Base-by-base conservation (phyloP, 2,113 vertebrate genomes). In the Sylvilagus bachmani region DNA sequence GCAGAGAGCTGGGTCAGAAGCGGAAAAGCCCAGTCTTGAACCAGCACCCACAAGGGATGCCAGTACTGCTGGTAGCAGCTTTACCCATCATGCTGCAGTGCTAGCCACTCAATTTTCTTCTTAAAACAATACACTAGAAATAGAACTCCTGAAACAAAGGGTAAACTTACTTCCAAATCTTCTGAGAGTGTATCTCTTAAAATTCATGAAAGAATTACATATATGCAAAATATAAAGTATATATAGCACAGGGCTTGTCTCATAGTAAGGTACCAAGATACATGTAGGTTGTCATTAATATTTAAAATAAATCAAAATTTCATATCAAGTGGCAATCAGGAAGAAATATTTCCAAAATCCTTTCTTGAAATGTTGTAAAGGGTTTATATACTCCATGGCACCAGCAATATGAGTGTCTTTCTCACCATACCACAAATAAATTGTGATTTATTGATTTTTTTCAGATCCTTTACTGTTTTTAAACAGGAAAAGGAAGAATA, bases 91-190 rank as follows among this genome's bases (percentile, higher is more conserved):
- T 44, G 44, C 44, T 44, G 44, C 44, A 6, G 44, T 44, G 44
- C 44, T 44, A 44, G 44, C 38, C 38, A 3, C 38, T 38, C 38
- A 38, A 38, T 86, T 91, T 78, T 77, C 29, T 79, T 87, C 38
- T 80, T 49, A 84, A 27, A 25, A 44, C 75, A 89, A 10, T n/a
- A 51, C 5, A 58, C 27, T 93, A 84, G 25, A 75, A 10, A 17
- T 91, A 80, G 53, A 80, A 89, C 62, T 79, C 13, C 36, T 91
- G 12, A 79, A 86, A 82, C 33, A 49, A 78, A 94, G 71, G 31
- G 16, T 11, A 91, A 16, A 14, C 79, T 95, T 89, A 84, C 33
- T 75, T 87, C 31, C 92, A 75, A 94, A 94, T 87, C 31, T 74
- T 29, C 86, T 86, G 49, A 87, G n/a, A n/a, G n/a, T n/a, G n/a